Conservation (phyloP, 2,113 vertebrate genomes). For the Silurus meridionalis region DNA sequence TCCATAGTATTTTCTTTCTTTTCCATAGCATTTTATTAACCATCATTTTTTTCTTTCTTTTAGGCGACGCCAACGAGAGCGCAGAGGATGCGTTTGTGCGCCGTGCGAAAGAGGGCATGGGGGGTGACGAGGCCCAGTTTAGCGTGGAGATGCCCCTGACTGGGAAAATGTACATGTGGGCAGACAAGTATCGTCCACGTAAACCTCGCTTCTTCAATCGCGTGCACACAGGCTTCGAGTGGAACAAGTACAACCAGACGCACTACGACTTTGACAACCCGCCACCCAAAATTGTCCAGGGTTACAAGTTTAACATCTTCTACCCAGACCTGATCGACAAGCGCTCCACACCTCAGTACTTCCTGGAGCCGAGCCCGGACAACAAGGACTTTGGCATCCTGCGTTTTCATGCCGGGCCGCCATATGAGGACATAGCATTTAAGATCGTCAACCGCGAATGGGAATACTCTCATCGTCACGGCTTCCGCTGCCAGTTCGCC, state of each 20-base stretch:
- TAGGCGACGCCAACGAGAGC: conserved; percentile 89
- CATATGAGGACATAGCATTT: conserved; percentile 97
- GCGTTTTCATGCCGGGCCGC: conserved; percentile 91
- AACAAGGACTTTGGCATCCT: conserved; percentile 96
- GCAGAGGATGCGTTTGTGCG: conserved; percentile 93
- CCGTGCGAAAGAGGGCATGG: conserved; percentile 91
- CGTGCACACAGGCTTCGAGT: conserved; percentile 96
- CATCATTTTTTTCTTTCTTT: neutral
- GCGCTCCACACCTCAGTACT: conserved; percentile 93
- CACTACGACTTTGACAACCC: conserved; percentile 98
- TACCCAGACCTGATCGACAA: conserved; percentile 97
- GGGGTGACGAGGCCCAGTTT: conserved; percentile 93
- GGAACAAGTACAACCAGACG: conserved; percentile 99
- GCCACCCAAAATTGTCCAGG: conserved; percentile 94
- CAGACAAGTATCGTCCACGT: conserved; percentile 95
- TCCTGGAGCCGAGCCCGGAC: conserved; percentile 90
- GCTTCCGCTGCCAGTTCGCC: conserved; percentile 97
- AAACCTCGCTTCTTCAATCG: conserved; percentile 98
- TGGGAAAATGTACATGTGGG: conserved; percentile 95
- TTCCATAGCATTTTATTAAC: too few relatives aligned
- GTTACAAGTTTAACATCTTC: conserved; percentile 99
- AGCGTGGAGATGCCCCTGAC: conserved; percentile 93
- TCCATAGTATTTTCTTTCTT: too few relatives aligned
- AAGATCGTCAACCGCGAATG: conserved; percentile 96
- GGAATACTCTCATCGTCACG: conserved; percentile 95